Evolutionary conservation across 2,797 vertebrate genomes (phyloP).

Genomic region (Takifugu ocellatus): DNA sequence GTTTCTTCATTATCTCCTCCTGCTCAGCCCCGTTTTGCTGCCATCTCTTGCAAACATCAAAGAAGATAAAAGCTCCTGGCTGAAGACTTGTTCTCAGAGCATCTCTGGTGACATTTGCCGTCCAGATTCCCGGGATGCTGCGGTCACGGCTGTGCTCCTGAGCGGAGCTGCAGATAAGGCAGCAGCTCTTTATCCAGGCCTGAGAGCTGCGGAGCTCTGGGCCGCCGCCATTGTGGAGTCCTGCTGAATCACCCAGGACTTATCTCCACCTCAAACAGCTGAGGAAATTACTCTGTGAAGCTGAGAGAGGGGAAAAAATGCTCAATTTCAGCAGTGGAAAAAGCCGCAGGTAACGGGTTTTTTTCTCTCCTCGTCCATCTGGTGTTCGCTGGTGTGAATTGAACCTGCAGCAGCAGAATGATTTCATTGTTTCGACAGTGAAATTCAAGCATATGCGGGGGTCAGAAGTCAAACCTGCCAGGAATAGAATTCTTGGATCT

Average conservation of each 20-base stretch:
- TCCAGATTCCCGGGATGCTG: conserved; percentile 16
- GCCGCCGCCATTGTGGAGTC: conserved; percentile 16
- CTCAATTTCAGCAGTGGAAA: no score
- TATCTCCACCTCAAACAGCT: conserved; percentile 45
- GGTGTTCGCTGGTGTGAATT: not conserved
- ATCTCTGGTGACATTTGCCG: conserved; percentile 51
- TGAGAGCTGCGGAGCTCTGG: conserved; percentile 19
- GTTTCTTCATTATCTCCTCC: conserved; percentile 5
- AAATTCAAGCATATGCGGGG: conserved; percentile 4
- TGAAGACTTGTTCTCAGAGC: conserved; percentile 13
- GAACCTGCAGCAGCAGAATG: no score
- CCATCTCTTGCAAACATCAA: conserved; percentile 30
- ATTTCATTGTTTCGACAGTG: not conserved
- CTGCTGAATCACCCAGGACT: conserved; percentile 44
- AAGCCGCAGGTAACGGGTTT: no score
- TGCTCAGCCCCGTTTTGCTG: conserved; percentile 5
- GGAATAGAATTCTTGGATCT: no score
- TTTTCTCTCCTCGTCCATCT: conserved; percentile 4
- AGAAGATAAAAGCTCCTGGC: conserved; percentile 33
- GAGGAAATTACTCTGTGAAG: conserved; percentile 45
- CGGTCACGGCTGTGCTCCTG: conserved; percentile 10
- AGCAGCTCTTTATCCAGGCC: conserved; percentile 33
- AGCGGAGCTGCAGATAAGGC: conserved; percentile 44
- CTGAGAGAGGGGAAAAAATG: not conserved
- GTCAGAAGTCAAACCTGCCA: conserved; percentile 4